Conservation (phyloP, 1,140 invertebrate genomes). For the Panonychus citri region DNA sequence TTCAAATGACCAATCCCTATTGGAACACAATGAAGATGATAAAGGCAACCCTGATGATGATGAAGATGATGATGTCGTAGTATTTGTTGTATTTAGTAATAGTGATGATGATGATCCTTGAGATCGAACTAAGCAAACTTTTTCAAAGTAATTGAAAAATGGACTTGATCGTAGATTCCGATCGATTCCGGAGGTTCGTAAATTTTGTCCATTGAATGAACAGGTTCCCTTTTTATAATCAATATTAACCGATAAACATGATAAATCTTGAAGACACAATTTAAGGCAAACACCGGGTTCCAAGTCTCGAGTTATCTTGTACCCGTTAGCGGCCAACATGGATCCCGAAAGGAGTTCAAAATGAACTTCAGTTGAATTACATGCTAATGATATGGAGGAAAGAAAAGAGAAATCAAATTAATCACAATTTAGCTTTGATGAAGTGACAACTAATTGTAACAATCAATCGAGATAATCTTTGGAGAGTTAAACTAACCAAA, state of each 20-base stretch:
- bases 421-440: no score
- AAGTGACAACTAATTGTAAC: no score
- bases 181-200: background rate
- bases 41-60: background rate
- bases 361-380: slow-evolving; percentile 6
- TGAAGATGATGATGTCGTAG: background rate
- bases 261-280: slow-evolving; percentile 6
- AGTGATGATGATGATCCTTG: background rate
- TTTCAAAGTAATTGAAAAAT: slow-evolving; percentile 13
- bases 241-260: slow-evolving; percentile 8
- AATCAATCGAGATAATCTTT: no score
- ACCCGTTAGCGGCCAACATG: background rate
- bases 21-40: slow-evolving; percentile 19
- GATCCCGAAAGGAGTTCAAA: slow-evolving; percentile 10
- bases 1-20: slow-evolving; percentile 61
- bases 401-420: background rate
- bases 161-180: slow-evolving; percentile 1
- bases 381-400: slow-evolving; percentile 3
- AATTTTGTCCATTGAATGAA: slow-evolving; percentile 5
- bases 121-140: slow-evolving; percentile 6
- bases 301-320: slow-evolving; percentile 8
- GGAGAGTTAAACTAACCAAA: no score
- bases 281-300: slow-evolving; percentile 8
- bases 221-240: slow-evolving; percentile 12
- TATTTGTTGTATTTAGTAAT: background rate